These are phyloP conservation scores for Mythimna pallens DNA, from an alignment of 2,888 invertebrate genomes.

Conservation along the genomic window DNA sequence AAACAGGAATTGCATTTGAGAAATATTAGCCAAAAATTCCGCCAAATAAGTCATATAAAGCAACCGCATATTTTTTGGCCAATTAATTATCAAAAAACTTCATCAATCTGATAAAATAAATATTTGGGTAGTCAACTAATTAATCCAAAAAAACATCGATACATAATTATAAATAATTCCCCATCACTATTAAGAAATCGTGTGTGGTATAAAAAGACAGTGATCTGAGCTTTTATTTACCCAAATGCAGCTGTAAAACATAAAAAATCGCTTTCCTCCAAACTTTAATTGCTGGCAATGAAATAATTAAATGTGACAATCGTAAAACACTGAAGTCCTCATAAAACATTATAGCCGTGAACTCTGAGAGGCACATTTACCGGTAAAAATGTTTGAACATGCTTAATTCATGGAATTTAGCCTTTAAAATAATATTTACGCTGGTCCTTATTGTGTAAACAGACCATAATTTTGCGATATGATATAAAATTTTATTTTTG, in stretches of 20 bases:
- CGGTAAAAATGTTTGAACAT: slow-evolving; percentile 68
- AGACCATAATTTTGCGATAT: slow-evolving; percentile 33
- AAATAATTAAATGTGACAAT: slow-evolving; percentile 90
- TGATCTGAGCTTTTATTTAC: slow-evolving; percentile 87
- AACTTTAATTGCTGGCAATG: slow-evolving; percentile 90
- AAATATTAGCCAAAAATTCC: not conserved
- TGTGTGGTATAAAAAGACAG: slow-evolving; percentile 89
- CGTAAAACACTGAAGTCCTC: slow-evolving; percentile 85
- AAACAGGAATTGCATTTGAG: not conserved
- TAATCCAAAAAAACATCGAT: slow-evolving; percentile 46
- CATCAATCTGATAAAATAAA: slow-evolving; percentile 28
- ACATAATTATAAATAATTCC: slow-evolving; percentile 44
- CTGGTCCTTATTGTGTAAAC: slow-evolving; percentile 45
- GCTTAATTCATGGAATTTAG: slow-evolving; percentile 57
- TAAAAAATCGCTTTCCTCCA: slow-evolving; percentile 87
- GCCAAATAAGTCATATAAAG: not conserved
- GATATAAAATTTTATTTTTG: slow-evolving; percentile 21
- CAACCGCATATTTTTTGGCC: not conserved
- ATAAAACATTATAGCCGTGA: slow-evolving; percentile 87
- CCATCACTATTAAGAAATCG: slow-evolving; percentile 82
- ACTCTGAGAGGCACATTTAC: slow-evolving; percentile 75
- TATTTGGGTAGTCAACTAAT: slow-evolving; percentile 32
- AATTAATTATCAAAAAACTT: slow-evolving; percentile 21
- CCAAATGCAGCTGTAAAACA: slow-evolving; percentile 88
- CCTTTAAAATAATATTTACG: slow-evolving; percentile 57